phyloP scores from a whole-genome alignment of 2,797 vertebrate species.

The Odontamblyopus lacepedii region DNA sequence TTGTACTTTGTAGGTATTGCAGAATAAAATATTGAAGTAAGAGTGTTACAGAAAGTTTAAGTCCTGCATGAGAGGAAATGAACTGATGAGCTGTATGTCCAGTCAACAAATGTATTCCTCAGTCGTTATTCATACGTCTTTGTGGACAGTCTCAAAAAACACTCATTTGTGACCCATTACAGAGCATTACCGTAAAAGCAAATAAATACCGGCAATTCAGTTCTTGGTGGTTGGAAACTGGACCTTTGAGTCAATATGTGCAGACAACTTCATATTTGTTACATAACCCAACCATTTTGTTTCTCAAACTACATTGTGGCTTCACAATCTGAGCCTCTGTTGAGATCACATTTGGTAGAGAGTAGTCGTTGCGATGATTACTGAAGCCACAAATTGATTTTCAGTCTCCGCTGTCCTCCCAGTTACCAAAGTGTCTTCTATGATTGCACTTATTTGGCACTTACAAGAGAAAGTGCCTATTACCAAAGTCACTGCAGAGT shows the following conservation, averaged over 20 bases:
- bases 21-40: too few species aligned
- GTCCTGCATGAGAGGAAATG: too few species aligned
- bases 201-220: not conserved
- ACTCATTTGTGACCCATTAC: not conserved
- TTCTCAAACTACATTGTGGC: slow-evolving; percentile 19
- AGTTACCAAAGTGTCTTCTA: slow-evolving; percentile 16
- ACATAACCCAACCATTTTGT: slow-evolving; percentile 31
- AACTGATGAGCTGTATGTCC: too few species aligned
- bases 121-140: too few species aligned
- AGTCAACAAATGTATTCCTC: too few species aligned
- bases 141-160: not conserved
- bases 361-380: slow-evolving; percentile 1
- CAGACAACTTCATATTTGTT: slow-evolving; percentile 10
- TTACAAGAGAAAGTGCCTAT: slow-evolving; percentile 16
- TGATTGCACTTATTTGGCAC: slow-evolving; percentile 36
- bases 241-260: not conserved
- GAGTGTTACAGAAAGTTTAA: too few species aligned
- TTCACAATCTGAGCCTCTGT: slow-evolving; percentile 16
- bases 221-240: not conserved
- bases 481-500: slow-evolving; percentile 19
- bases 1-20: too few species aligned
- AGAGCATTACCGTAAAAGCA: not conserved
- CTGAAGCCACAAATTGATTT: slow-evolving; percentile 19
- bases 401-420: slow-evolving; percentile 9
- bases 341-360: not conserved